These are phyloP conservation scores for Dicrostonyx torquatus DNA, from an alignment of 2,797 vertebrate species.

Conservation along the genomic window DNA sequence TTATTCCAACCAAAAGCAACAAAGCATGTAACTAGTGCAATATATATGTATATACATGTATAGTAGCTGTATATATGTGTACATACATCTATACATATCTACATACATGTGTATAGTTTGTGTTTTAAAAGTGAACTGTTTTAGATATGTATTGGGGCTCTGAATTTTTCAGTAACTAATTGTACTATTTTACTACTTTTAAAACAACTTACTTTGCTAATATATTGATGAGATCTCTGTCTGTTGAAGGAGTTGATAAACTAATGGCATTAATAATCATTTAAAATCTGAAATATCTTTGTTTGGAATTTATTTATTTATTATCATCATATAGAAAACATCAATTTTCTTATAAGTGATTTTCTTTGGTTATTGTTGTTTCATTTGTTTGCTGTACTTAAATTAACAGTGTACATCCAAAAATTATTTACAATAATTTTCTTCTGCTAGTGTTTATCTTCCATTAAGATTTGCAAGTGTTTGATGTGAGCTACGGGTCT, in stretches of 20 bases:
- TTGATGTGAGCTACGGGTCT: not conserved
- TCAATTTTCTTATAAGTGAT: not conserved
- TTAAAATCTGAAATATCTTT: not conserved
- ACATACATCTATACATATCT: too few species aligned
- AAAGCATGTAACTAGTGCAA: not conserved
- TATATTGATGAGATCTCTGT: not conserved
- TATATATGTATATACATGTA: not conserved
- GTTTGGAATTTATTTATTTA: slow-evolving; percentile 6
- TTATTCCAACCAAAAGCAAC: not conserved
- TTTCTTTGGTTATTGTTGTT: not conserved
- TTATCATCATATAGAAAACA: not conserved
- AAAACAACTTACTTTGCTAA: not conserved
- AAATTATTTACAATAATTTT: not conserved
- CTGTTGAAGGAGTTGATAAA: not conserved
- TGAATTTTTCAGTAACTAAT: not conserved
- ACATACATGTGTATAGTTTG: too few species aligned
- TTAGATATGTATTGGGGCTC: not conserved
- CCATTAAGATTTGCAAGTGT: not conserved
- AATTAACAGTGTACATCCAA: not conserved
- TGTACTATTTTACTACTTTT: not conserved
- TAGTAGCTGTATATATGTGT: too few species aligned
- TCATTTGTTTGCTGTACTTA: not conserved
- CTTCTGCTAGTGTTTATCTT: not conserved
- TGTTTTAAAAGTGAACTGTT: not conserved
- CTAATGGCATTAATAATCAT: not conserved